phyloP scores from a whole-genome alignment of 2,113 vertebrate species.

The Tauraco erythrolophus region DNA sequence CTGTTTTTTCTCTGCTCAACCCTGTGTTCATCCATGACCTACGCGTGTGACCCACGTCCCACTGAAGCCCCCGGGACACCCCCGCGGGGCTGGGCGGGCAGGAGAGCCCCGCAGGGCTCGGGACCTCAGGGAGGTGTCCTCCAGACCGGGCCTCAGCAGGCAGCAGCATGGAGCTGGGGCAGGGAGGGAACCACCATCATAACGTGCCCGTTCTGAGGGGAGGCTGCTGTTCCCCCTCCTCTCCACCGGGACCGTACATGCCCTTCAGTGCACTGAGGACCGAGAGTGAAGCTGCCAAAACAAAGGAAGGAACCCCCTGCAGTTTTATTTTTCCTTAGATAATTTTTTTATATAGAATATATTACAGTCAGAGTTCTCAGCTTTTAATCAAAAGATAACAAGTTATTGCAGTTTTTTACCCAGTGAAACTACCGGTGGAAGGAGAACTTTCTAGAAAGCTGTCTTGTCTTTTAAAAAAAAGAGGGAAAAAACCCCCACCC shows the following conservation, averaged over 20 bases:
- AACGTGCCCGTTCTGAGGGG: accelerated
- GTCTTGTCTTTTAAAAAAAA: slow-evolving; percentile 55
- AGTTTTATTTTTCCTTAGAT: slow-evolving; percentile 79
- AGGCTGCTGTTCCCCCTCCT: neutral
- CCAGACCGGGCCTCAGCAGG: accelerated
- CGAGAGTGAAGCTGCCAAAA: neutral
- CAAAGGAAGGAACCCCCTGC: slow-evolving; percentile 59
- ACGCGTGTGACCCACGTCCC: accelerated
- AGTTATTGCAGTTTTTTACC: slow-evolving; percentile 77
- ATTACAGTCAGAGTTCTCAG: slow-evolving; percentile 70
- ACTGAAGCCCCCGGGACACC: accelerated
- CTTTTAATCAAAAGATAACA: slow-evolving; percentile 76
- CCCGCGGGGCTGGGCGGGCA: accelerated
- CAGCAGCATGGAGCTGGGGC: accelerated
- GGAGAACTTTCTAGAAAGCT: slow-evolving; percentile 74
- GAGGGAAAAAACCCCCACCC: neutral
- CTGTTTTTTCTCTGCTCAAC: neutral
- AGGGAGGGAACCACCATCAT: accelerated
- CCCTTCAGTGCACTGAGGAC: accelerated
- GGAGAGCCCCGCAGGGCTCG: accelerated
- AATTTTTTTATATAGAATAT: slow-evolving; percentile 74
- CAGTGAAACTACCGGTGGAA: slow-evolving; percentile 57
- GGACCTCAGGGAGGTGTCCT: neutral
- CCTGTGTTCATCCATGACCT: accelerated
- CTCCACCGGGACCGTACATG: accelerated